A percentile compares a stretch with the other conserved stretches of the same genome.
Conservation (phyloP, 2,113 vertebrate species). For the Triplophysa rosa region DNA sequence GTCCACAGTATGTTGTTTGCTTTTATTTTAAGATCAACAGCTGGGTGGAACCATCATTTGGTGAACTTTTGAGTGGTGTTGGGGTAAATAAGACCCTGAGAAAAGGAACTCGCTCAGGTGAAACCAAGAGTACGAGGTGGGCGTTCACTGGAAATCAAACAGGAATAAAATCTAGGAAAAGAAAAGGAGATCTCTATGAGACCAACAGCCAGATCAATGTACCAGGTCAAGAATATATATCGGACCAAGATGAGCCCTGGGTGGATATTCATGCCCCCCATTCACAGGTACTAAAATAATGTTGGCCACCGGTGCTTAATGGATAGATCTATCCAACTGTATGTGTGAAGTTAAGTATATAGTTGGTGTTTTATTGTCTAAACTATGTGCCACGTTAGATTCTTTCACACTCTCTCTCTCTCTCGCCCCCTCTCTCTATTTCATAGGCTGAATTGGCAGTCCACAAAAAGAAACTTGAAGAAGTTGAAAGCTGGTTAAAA, state of each 20-base stretch:
- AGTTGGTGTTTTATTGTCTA: too few species aligned
- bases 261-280: conserved; percentile 84
- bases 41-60: conserved; percentile 83
- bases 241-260: conserved; percentile 79
- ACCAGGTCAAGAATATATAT: conserved; percentile 43
- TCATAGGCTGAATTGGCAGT: conserved; percentile 85
- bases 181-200: conserved; percentile 61
- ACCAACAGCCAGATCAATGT: conserved; percentile 45
- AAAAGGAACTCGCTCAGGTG: conserved; percentile 50
- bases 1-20: neutral
- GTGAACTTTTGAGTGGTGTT: conserved; percentile 68
- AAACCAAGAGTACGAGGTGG: conserved; percentile 55
- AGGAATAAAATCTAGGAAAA: conserved; percentile 64
- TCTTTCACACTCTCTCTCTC: too few species aligned
- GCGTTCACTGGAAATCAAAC: conserved; percentile 55
- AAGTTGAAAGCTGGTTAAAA: conserved; percentile 91
- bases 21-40: conserved; percentile 57
- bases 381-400: too few species aligned
- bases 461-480: conserved; percentile 95
- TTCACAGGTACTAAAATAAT: conserved; percentile 76
- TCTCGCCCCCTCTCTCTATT: neutral
- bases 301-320: too few species aligned
- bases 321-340: too few species aligned
- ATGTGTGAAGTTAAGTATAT: too few species aligned
- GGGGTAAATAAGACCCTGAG: conserved; percentile 40